Base-by-base conservation (phyloP, 2,888 invertebrate genomes). In the Carabus problematicus region DNA sequence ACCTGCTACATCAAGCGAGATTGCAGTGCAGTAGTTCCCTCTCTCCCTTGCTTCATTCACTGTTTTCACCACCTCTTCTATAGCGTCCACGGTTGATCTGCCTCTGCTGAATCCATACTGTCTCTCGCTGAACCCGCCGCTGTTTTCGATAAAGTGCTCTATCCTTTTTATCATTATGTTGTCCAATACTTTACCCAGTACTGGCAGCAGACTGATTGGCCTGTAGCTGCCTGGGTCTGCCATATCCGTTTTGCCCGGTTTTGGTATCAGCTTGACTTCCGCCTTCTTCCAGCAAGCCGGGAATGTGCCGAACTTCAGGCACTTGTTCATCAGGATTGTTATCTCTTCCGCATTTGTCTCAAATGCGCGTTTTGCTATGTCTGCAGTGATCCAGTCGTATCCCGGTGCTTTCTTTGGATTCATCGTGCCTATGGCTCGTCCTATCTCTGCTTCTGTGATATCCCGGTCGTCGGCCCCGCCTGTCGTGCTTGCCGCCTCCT, bases 201-300 rank as follows among this genome's bases (percentile, higher is more conserved):
- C 56, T 14, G 67, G 64, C 1, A 72, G 66, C 8, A 72, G 14
- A 8, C 70, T 60, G 7, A 71, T 70, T 3, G 71, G 60, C 14
- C 70, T 1, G 62, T 62, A 75, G 1, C 75, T 71, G 0, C 70
- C 66, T 0, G 70, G 8, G 16, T 63, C 42, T 9, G 52, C 19
- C 14, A 70, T 58, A n/a, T 71, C 72, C 0, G 60, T 55, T 56
- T 74, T 75, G 1, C 52, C 60, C 0, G 74, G 71, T 66, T 77
- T 76, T 0, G 76, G 76, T 0, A 77, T 73, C 7, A 75, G 73
- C 60, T 73, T 75, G 0, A 73, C 70, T 0, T 47, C 52, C 0
- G 74, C 72, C 0, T 8, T 40, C 59, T 76, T 76, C 76, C 76
- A 76, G 0, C 64, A 66, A 3, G 1, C n/a, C 16, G 71, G 63